Percentiles rank a stretch among this genome's conserved stretches.
Evolutionary conservation across 1,140 invertebrate genomes (phyloP).

Genomic region (Rhopalosiphum maidis): DNA sequence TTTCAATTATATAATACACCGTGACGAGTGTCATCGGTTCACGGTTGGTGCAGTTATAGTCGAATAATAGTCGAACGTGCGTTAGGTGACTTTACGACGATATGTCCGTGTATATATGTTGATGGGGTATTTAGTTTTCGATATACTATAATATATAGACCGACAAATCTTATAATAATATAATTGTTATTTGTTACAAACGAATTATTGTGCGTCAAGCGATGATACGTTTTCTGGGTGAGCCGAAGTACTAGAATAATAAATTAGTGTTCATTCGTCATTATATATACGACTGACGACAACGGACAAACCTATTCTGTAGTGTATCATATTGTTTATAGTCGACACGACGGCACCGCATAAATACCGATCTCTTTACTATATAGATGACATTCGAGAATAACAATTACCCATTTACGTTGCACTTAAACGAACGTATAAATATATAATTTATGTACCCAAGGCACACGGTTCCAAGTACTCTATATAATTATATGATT

Average conservation of each 20-base stretch:
- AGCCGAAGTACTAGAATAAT: background rate
- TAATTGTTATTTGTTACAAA: background rate
- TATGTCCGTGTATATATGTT: background rate
- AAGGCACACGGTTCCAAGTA: background rate
- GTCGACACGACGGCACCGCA: background rate
- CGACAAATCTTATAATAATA: background rate
- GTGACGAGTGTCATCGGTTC: background rate
- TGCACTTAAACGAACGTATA: background rate
- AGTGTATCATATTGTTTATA: background rate
- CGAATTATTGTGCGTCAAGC: background rate
- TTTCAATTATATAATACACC: background rate
- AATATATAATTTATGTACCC: background rate
- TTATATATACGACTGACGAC: background rate
- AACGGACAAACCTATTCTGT: background rate
- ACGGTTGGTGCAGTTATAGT: background rate
- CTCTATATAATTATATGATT: background rate
- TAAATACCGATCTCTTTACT: background rate
- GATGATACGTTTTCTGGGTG: background rate
- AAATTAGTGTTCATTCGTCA: slow-evolving; percentile 1
- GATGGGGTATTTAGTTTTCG: background rate
- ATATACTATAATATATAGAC: background rate
- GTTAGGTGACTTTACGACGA: background rate
- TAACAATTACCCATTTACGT: background rate
- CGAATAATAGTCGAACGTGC: background rate
- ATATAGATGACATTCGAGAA: background rate